Conservation (phyloP, 2,888 invertebrate genomes). For the Chouioia cunea region DNA sequence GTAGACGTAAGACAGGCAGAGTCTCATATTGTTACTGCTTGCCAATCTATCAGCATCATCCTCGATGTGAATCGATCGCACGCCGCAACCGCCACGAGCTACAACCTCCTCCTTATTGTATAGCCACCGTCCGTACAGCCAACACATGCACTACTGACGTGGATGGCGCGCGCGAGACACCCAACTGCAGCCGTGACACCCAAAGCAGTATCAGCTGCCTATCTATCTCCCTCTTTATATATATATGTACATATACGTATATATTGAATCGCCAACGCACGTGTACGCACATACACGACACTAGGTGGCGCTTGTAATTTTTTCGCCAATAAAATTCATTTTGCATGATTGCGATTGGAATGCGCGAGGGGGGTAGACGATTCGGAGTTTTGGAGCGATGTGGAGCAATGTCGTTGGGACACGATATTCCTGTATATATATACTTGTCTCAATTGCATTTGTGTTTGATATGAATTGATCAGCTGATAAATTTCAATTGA, state of each 20-base stretch:
- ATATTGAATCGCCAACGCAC: neutral
- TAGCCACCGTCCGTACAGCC: neutral
- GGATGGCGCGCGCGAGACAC: conserved; percentile 9
- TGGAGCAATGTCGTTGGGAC: too few relatives aligned
- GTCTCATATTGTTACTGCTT: conserved; percentile 70
- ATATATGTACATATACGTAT: too few relatives aligned
- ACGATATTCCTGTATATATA: too few relatives aligned
- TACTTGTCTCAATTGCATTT: too few relatives aligned
- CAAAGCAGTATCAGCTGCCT: neutral
- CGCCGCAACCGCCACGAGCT: neutral
- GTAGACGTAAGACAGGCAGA: conserved; percentile 73
- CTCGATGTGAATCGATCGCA: neutral
- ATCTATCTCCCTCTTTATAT: too few relatives aligned
- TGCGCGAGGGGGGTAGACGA: neutral
- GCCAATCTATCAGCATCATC: neutral
- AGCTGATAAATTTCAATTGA: too few relatives aligned
- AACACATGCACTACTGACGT: conserved; percentile 30
- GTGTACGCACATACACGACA: neutral
- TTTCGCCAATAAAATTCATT: too few relatives aligned
- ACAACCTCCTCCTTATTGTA: too few relatives aligned
- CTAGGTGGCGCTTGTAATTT: neutral
- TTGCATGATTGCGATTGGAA: too few relatives aligned
- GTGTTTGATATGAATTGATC: too few relatives aligned
- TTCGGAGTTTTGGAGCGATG: too few relatives aligned
- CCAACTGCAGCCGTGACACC: neutral